Evolutionary conservation across 92 coral and sea anemone species (phyloP), one percentile per base, ranked within the genome.

Genomic region (Phenganax subtilis): DNA sequence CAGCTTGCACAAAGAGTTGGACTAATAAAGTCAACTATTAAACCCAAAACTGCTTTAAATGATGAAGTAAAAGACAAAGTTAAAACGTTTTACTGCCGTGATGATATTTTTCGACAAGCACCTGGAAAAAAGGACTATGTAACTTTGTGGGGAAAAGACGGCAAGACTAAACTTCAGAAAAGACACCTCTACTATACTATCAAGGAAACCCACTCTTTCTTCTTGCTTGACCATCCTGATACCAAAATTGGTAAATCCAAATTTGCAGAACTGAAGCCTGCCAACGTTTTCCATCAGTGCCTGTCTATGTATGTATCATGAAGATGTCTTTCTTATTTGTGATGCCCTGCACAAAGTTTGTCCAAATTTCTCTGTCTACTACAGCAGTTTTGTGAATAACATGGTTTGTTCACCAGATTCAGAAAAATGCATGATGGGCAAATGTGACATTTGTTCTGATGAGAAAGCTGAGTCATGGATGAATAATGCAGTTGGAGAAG

Each of bases 121-220:
- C 88, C 83, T 67, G 86, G 83, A 68, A 81, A 68, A 77, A 86
- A 82, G 60, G 86, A 86, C 83, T 75, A 68, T 81, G 65, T 81
- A 52, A 81, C 86, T 44, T 57, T 86, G 54, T 86, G 88, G 86
- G 83, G 31, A 56, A 69, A 82, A 54, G 81, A 54, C 64, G 86
- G 89, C 16, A 87, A 83, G 83, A 59, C 52, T 57, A 76, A 83
- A 79, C 89, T 87, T 79, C 89, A 83, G 81, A 87, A 86, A 86
- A 76, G 81, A 76, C 84, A 87, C 52, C 63, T 87, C 10, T 76
- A 83, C 59, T 83, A 70, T 70, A 86, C 89, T 55, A 82, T 82
- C 69, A 82, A 76, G 70, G 89, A 86, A 80, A 86, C 86, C 61
- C 89, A 80, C 78, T 86, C 89, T 54, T 81, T 82, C 37, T 86